phyloP scores from a whole-genome alignment of 2,797 vertebrate genomes.

The Amblyopsis hoosieri region DNA sequence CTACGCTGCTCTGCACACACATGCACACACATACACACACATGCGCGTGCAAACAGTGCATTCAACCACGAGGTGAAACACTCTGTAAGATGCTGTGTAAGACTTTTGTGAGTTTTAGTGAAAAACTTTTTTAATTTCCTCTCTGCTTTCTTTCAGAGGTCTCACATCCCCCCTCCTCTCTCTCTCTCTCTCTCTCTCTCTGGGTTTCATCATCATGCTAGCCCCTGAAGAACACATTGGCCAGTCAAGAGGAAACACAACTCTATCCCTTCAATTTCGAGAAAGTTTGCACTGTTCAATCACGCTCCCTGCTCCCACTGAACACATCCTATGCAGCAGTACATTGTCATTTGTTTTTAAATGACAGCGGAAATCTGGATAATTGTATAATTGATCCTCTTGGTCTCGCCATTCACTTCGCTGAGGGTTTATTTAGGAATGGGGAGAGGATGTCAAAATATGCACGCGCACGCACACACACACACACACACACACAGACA shows the following conservation, averaged over 20 bases:
- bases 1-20: conserved; percentile 40
- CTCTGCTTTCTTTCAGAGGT: conserved; percentile 29
- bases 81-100: conserved; percentile 33
- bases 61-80: conserved; percentile 34
- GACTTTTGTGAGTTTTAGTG: conserved; percentile 42
- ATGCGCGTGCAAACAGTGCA: conserved; percentile 7
- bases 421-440: conserved; percentile 67
- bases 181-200: conserved; percentile 12
- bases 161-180: conserved; percentile 21
- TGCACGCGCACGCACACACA: conserved; percentile 25
- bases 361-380: conserved; percentile 75
- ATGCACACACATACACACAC: neutral
- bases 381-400: conserved; percentile 79
- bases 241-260: conserved; percentile 43
- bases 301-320: conserved; percentile 29
- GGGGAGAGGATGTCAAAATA: conserved; percentile 61
- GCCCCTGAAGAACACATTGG: conserved; percentile 26
- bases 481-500: conserved; percentile 5
- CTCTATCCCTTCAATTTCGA: conserved; percentile 44
- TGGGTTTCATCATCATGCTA: conserved; percentile 27
- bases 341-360: conserved; percentile 56
- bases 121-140: conserved; percentile 45
- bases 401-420: conserved; percentile 68
- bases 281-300: conserved; percentile 56
- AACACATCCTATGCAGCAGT: conserved; percentile 42